These are phyloP conservation scores for Anabas testudineus DNA, from an alignment of 2,797 vertebrate species.

Conservation along the genomic window DNA sequence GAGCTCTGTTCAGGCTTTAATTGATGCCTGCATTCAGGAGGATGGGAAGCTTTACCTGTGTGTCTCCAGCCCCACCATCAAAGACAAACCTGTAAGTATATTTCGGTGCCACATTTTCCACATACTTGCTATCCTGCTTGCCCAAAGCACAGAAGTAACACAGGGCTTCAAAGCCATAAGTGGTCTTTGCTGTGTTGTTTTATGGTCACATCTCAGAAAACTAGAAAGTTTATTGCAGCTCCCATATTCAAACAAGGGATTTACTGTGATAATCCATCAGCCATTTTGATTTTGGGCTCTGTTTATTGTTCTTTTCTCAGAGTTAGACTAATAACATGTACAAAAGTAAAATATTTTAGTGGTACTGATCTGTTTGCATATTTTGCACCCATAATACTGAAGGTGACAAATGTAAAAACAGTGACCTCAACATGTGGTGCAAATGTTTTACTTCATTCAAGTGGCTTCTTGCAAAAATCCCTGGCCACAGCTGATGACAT, in stretches of 20 bases:
- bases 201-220: background rate
- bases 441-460: background rate
- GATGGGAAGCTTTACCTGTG: constrained; percentile 98
- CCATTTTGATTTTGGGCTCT: too few relatives aligned
- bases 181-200: background rate
- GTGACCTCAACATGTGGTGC: background rate
- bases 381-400: background rate
- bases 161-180: background rate
- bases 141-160: background rate
- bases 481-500: background rate
- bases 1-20: constrained; percentile 98
- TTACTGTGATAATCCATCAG: background rate
- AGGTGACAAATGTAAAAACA: background rate
- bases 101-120: background rate
- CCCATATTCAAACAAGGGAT: background rate
- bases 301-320: background rate
- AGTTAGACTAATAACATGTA: background rate
- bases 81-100: constrained; percentile 97
- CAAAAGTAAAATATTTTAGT: background rate
- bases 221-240: background rate
- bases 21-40: constrained; percentile 98
- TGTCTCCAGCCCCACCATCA: constrained; percentile 99
- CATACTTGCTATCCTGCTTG: background rate
- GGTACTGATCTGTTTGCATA: background rate
- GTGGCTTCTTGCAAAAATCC: background rate